Base-by-base conservation (phyloP, 2,888 invertebrate species). In the Minunthozetes semirufus region DNA sequence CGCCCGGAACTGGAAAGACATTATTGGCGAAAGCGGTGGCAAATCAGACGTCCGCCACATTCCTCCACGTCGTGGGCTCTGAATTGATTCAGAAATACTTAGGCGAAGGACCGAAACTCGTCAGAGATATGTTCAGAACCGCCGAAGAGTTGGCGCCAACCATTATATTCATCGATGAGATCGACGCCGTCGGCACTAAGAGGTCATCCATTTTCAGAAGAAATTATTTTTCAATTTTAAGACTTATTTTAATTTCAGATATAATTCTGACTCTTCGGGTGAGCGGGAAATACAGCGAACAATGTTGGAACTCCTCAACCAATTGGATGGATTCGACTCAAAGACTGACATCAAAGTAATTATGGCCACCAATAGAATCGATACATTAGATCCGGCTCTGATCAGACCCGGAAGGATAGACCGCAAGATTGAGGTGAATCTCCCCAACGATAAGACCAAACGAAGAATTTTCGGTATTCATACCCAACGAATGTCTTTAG, bases 241-340 rank as follows among this genome's bases (percentile, higher is more conserved):
- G 13, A 42, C 13, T 42, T 6, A 42, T 42, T 42, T 6, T 42
- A 13, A 42, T 13, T 13, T 42, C 42, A 42, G 42, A 42, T 42
- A 99, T 85, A 88, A 98, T 81, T 95, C 98, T 84, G 97, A 98
- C 85, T 97, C 97, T 2, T 97, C 98, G 84, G 97, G 96, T 72
- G 97, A 98, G 86, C 88, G 97, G 80, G 97, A 99, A 84, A 98
- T 99, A 0, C 99, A 99, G 83, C 89, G 99, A 85, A 99, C 99
- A 83, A 85, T 99, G 38, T 86, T 99, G 25, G 99, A 99, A 82
- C 86, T 99, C 75, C 87, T 99, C 9, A 99, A 99, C 86, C 99
- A 99, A 85, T 99, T 99, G 99, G 99, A 99, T 84, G 99, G 99
- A 72, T 99, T 99, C 83, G 99, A 99, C 85, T 98, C 99, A 84